phyloP scores from a whole-genome alignment of 2,888 invertebrate species.

The Eurytoma californica region DNA sequence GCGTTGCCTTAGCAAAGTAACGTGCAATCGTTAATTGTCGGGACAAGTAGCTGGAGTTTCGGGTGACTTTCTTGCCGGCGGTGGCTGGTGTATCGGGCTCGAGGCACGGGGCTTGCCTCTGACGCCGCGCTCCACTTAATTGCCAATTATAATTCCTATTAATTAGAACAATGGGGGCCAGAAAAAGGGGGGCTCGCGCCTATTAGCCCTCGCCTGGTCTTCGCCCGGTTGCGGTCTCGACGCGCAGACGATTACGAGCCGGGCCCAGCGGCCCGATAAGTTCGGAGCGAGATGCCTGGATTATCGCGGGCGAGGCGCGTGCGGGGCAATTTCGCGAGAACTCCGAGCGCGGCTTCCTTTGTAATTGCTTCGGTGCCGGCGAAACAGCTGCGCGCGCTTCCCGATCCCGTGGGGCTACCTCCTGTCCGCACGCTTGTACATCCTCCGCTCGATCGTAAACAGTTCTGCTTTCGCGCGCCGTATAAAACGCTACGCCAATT shows the following conservation, averaged over 20 bases:
- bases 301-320: constrained; percentile 63
- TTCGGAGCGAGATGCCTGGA: constrained; percentile 63
- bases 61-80: too few relatives aligned
- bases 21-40: constrained; percentile 26
- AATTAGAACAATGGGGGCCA: constrained; percentile 69
- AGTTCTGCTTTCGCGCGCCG: constrained; percentile 39
- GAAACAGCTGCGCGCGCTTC: constrained; percentile 69
- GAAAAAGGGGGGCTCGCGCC: constrained; percentile 61
- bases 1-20: not conserved
- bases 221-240: constrained; percentile 38
- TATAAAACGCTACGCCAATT: constrained; percentile 56
- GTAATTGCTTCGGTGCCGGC: constrained; percentile 69
- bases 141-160: constrained; percentile 72
- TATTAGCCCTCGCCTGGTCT: constrained; percentile 69
- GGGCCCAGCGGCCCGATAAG: constrained; percentile 67
- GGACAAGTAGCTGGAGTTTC: constrained; percentile 2
- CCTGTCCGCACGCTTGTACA: constrained; percentile 5
- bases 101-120: not conserved
- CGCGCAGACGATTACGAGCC: constrained; percentile 57
- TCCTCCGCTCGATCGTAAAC: constrained; percentile 35
- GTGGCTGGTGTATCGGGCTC: not conserved
- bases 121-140: constrained; percentile 62
- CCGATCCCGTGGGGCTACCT: constrained; percentile 59
- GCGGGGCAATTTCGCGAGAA: constrained; percentile 58
- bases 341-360: constrained; percentile 68